These are phyloP conservation scores for Psittacula echo DNA, from an alignment of 2,797 vertebrate species.

Conservation along the genomic window DNA sequence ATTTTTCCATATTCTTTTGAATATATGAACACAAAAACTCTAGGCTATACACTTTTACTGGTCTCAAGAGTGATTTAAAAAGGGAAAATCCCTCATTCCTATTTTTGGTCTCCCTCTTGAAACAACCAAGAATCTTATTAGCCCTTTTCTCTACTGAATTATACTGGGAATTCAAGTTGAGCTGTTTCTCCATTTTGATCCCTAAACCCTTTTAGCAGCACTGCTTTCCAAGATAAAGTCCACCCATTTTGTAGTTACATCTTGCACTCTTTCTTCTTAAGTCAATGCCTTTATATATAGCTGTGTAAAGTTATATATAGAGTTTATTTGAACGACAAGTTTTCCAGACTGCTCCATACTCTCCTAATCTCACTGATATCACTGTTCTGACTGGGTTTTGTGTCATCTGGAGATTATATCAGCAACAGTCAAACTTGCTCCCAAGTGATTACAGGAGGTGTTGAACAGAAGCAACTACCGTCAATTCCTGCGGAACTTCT, in stretches of 20 bases:
- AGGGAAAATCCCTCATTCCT: not conserved
- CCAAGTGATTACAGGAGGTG: not conserved
- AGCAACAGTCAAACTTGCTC: not conserved
- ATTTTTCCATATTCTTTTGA: not conserved
- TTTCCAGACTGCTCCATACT: not conserved
- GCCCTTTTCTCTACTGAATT: not conserved
- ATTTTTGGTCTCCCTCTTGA: not conserved
- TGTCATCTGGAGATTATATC: not conserved
- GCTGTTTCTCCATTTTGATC: not conserved
- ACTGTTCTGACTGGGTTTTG: not conserved
- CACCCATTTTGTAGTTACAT: not conserved
- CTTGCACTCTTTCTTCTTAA: not conserved
- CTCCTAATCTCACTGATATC: not conserved
- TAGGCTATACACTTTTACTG: not conserved
- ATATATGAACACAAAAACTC: not conserved
- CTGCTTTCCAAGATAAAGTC: not conserved
- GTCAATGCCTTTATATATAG: not conserved
- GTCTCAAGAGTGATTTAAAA: not conserved
- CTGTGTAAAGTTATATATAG: not conserved
- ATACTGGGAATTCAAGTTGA: not conserved
- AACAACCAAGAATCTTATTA: not conserved
- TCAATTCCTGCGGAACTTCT: not conserved
- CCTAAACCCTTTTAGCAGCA: not conserved
- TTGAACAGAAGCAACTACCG: slow-evolving; percentile 26
- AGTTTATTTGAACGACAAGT: not conserved